Evolutionary conservation across 2,797 vertebrate genomes (phyloP).

Genomic region (Galaxias olidus): DNA sequence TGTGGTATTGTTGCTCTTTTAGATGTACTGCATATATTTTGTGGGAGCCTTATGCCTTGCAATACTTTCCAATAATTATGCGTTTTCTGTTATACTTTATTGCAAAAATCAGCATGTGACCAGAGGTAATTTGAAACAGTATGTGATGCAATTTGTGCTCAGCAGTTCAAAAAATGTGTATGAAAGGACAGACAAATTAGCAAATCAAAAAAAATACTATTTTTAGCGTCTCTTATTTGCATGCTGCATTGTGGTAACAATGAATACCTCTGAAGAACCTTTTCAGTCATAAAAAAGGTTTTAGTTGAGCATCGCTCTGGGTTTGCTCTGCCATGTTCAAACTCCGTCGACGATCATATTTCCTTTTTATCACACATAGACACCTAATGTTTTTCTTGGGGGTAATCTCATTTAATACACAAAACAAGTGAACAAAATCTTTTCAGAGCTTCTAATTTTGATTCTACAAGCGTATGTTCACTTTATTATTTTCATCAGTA

Average conservation of each 20-base stretch:
- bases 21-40: too few relatives aligned
- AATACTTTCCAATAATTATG: too few relatives aligned
- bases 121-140: conserved; percentile 21
- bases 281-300: background rate
- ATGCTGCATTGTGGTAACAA: background rate
- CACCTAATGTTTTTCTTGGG: too few relatives aligned
- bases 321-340: background rate
- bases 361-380: conserved; percentile 1
- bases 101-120: too few relatives aligned
- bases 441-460: conserved; percentile 11
- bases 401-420: too few relatives aligned
- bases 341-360: background rate
- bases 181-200: background rate
- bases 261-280: background rate
- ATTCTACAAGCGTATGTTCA: conserved; percentile 49
- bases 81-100: too few relatives aligned
- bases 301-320: background rate
- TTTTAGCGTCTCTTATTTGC: background rate
- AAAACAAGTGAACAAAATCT: too few relatives aligned
- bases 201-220: background rate
- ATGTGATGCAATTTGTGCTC: conserved; percentile 45
- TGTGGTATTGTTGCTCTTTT: too few relatives aligned
- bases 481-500: conserved; percentile 53
- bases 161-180: conserved; percentile 28
- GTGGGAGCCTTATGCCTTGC: too few relatives aligned